Evolutionary conservation across 2,888 invertebrate species (phyloP).

Genomic region (Syritta pipiens): DNA sequence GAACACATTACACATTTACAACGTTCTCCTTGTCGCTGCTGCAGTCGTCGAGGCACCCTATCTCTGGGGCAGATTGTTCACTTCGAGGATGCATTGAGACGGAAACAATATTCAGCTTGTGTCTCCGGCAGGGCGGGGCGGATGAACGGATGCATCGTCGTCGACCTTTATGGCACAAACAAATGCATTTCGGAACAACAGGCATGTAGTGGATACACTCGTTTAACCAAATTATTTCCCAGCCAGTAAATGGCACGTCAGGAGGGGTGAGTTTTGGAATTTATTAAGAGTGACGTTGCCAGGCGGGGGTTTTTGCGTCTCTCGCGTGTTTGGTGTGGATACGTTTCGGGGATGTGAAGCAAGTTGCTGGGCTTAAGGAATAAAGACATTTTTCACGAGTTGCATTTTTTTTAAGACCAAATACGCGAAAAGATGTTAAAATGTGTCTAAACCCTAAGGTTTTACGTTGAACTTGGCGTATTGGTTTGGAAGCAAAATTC

Average conservation of each 20-base stretch:
- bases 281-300: slow-evolving; percentile 23
- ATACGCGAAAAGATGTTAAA: too few species aligned
- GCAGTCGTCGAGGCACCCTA: slow-evolving; percentile 19
- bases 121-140: not conserved
- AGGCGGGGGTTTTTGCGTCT: not conserved
- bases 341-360: too few species aligned
- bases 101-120: slow-evolving; percentile 61
- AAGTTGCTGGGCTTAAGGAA: too few species aligned
- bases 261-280: slow-evolving; percentile 20
- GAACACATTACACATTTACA: slow-evolving; percentile 66
- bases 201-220: slow-evolving; percentile 44
- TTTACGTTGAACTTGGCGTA: too few species aligned
- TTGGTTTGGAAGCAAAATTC: too few species aligned
- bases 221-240: slow-evolving; percentile 64
- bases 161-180: slow-evolving; percentile 59
- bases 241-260: slow-evolving; percentile 45
- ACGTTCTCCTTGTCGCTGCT: slow-evolving; percentile 3
- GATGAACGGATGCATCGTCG: slow-evolving; percentile 1
- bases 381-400: too few species aligned
- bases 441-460: too few species aligned
- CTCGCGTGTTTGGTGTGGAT: too few species aligned
- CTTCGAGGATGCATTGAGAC: slow-evolving; percentile 36
- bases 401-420: too few species aligned
- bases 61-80: slow-evolving; percentile 25
- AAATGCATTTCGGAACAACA: slow-evolving; percentile 56